Conservation (phyloP, 2,888 invertebrate genomes). For the Drosophila vallismaia region DNA sequence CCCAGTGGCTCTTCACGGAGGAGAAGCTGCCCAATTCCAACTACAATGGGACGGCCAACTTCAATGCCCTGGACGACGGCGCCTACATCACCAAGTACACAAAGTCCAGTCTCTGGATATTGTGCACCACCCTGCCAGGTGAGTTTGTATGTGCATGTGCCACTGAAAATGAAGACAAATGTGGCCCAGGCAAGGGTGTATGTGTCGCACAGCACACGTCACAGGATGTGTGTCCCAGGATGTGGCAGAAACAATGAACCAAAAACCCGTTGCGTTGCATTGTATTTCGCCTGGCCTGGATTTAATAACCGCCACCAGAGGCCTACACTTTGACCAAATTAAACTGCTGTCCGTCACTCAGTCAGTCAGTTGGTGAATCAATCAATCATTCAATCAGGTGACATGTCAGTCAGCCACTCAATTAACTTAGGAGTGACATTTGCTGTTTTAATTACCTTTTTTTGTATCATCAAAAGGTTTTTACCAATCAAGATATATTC, state of each 20-base stretch:
- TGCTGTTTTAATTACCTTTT: neutral
- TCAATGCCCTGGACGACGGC: slow-evolving; percentile 82
- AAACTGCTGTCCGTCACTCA: slow-evolving; percentile 11
- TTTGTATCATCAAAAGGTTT: neutral
- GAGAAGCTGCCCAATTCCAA: slow-evolving; percentile 92
- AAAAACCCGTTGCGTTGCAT: neutral
- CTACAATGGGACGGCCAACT: slow-evolving; percentile 89
- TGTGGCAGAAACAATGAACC: neutral
- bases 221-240: neutral
- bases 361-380: slow-evolving; percentile 24
- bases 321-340: slow-evolving; percentile 3
- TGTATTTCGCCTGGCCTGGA: neutral
- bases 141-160: slow-evolving; percentile 41
- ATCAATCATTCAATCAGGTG: slow-evolving; percentile 12
- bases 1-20: slow-evolving; percentile 93
- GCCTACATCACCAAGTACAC: slow-evolving; percentile 83
- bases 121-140: slow-evolving; percentile 83
- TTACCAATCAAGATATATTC: neutral
- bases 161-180: slow-evolving; percentile 21
- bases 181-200: neutral
- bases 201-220: neutral
- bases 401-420: slow-evolving; percentile 1
- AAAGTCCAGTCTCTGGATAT: slow-evolving; percentile 84
- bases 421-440: slow-evolving; percentile 1
- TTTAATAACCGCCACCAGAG: slow-evolving; percentile 2